Conservation (phyloP, 2,113 vertebrate species). For the Tapirus terrestris region DNA sequence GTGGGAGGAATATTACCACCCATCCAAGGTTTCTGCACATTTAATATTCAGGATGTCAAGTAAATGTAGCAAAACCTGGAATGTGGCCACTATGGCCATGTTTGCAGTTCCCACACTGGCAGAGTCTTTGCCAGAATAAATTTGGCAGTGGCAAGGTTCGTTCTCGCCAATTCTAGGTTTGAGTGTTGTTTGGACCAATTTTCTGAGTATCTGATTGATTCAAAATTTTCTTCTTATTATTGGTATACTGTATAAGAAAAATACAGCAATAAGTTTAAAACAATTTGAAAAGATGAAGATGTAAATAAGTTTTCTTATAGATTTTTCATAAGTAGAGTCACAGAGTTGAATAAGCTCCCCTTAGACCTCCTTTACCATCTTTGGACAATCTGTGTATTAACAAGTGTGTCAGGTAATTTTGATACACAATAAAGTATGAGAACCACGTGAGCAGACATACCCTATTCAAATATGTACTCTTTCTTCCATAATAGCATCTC, state of each 20-base stretch:
- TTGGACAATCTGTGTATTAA: neutral
- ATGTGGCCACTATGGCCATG: conserved; percentile 27
- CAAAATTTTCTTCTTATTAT: neutral
- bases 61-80: conserved; percentile 50
- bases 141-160: conserved; percentile 43
- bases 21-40: conserved; percentile 22
- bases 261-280: neutral
- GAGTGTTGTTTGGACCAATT: conserved; percentile 41
- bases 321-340: neutral
- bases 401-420: neutral
- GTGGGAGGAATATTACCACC: neutral
- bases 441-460: neutral
- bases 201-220: conserved; percentile 30
- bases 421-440: neutral
- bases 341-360: neutral
- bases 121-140: conserved; percentile 60
- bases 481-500: neutral
- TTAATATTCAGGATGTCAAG: conserved; percentile 66
- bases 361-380: neutral
- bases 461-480: neutral
- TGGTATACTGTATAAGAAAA: neutral
- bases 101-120: conserved; percentile 29
- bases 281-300: neutral
- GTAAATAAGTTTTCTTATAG: neutral
- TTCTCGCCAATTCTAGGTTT: conserved; percentile 29